phyloP scores from a whole-genome alignment of 2,888 invertebrate genomes.

The Bruchidius siliquastri region DNA sequence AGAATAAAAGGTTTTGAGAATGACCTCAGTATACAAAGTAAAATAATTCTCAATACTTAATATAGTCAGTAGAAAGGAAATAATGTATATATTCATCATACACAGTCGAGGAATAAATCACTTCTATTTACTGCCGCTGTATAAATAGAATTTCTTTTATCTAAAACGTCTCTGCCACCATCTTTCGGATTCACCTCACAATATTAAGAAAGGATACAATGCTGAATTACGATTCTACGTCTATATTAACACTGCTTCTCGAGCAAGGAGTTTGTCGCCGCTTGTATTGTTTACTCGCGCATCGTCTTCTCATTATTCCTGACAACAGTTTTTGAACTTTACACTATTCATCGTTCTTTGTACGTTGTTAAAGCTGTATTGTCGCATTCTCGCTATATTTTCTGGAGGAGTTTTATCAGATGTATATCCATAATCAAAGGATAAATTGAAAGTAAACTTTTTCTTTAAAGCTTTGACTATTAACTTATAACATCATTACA shows the following conservation, averaged over 20 bases:
- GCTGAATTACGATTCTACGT: not conserved
- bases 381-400: not conserved
- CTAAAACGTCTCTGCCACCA: not conserved
- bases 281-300: not conserved
- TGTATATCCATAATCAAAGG: no score
- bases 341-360: not conserved
- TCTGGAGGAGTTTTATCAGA: no score
- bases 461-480: no score
- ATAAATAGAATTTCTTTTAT: not conserved
- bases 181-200: not conserved
- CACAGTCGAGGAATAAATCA: not conserved
- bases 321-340: not conserved
- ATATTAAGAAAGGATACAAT: not conserved
- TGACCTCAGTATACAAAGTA: no score
- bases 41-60: no score
- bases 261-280: not conserved
- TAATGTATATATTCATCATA: no score
- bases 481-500: no score
- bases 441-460: no score
- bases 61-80: no score
- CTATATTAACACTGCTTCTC: not conserved
- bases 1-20: no score
- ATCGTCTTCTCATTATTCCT: not conserved
- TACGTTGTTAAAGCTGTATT: not conserved
- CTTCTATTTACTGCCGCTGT: not conserved